These are phyloP conservation scores for Heteromormyrus szaboi DNA, from an alignment of 2,797 vertebrate genomes.

Conservation along the genomic window DNA sequence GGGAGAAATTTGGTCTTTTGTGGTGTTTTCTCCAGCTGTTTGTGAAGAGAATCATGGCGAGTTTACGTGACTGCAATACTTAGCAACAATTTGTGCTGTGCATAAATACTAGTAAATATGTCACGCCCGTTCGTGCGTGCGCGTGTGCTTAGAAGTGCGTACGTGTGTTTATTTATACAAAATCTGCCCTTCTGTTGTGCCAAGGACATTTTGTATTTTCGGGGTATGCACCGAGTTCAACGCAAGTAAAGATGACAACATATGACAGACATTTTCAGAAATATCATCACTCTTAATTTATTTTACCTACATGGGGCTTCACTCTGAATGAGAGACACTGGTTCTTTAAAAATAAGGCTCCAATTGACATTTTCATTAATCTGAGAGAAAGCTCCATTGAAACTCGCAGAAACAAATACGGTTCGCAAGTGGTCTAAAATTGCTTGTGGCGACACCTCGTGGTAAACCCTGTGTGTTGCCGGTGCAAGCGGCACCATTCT, in stretches of 20 bases:
- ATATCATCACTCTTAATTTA: conserved; percentile 12
- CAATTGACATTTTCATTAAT: conserved; percentile 35
- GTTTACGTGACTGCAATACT: conserved; percentile 21
- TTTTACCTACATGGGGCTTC: conserved; percentile 6
- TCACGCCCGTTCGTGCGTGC: not conserved
- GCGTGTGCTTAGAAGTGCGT: not conserved
- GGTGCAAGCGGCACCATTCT: conserved; percentile 22
- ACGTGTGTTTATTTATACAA: not conserved
- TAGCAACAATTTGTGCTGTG: conserved; percentile 17
- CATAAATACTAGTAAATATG: not conserved
- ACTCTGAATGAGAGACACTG: conserved; percentile 28
- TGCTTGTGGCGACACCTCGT: conserved; percentile 53
- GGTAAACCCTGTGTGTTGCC: conserved; percentile 30
- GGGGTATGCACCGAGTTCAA: not conserved
- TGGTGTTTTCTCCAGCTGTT: conserved; percentile 19
- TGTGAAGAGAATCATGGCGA: conserved; percentile 2
- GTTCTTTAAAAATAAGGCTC: conserved; percentile 28
- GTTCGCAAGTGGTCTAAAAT: conserved; percentile 21
- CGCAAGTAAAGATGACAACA: not conserved
- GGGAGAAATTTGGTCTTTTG: not conserved
- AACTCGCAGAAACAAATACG: conserved; percentile 19
- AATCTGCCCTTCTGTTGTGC: conserved; percentile 1
- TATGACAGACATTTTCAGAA: not conserved
- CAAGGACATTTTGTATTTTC: not conserved
- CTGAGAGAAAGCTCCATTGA: conserved; percentile 30